Conservation (phyloP, 2,888 invertebrate species). For the Synergus umbraculus region DNA sequence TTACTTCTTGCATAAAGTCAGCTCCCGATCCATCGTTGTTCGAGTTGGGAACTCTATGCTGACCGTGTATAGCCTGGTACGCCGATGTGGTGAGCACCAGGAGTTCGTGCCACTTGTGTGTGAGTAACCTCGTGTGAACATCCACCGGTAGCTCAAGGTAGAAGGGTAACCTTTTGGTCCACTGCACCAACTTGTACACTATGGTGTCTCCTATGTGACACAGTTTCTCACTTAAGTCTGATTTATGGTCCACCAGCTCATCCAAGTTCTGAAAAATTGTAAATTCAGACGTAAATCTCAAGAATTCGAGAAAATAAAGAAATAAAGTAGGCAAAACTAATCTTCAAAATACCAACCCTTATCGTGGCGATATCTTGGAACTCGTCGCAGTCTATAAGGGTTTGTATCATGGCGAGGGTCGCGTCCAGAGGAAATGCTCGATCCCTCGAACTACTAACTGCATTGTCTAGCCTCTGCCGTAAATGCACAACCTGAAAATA, state of each 20-base stretch:
- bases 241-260: constrained; percentile 93
- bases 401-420: constrained; percentile 92
- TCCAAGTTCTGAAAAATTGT: constrained; percentile 87
- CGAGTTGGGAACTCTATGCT: constrained; percentile 75
- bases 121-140: constrained; percentile 95
- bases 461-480: constrained; percentile 91
- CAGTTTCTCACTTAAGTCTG: constrained; percentile 93
- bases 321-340: not conserved
- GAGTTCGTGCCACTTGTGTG: constrained; percentile 99
- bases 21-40: constrained; percentile 81
- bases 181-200: constrained; percentile 98
- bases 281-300: not conserved
- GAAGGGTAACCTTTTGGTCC: constrained; percentile 99
- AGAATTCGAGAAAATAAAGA: no score
- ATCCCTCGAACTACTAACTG: constrained; percentile 92
- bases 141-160: constrained; percentile 97
- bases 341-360: constrained; percentile 72
- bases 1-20: constrained; percentile 92
- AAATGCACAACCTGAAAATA: constrained; percentile 85
- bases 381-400: constrained; percentile 96
- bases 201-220: constrained; percentile 98
- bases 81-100: constrained; percentile 95
- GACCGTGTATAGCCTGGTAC: constrained; percentile 93
- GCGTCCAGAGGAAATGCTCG: constrained; percentile 90
- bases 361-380: constrained; percentile 97